Conservation (phyloP, 2,113 vertebrate genomes). For the Azemiops feae region DNA sequence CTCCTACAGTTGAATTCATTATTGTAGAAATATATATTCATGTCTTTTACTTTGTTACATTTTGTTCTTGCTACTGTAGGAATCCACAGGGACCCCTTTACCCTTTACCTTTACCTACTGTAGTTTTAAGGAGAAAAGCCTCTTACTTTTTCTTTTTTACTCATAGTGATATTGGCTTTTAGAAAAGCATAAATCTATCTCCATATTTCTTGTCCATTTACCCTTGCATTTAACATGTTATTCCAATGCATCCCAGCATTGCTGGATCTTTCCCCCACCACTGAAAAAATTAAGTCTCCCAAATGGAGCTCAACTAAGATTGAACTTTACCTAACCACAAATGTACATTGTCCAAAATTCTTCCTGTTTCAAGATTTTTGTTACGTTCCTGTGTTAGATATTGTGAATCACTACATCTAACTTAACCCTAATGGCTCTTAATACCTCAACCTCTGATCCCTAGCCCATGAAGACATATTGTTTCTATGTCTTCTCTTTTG, state of each 20-base stretch:
- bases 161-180: neutral
- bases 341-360: neutral
- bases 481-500: neutral
- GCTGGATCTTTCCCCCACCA: neutral
- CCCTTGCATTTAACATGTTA: neutral
- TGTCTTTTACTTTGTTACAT: neutral
- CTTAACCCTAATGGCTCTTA: neutral
- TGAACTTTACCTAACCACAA: neutral
- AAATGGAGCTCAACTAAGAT: neutral
- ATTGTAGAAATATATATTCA: neutral
- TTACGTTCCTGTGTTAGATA: neutral
- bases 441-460: neutral
- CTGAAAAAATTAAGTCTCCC: neutral
- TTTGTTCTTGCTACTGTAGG: neutral
- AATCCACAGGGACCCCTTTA: too few species aligned
- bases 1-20: neutral
- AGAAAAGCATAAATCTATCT: neutral
- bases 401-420: neutral
- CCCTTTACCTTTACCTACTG: neutral
- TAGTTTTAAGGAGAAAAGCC: neutral
- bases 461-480: neutral
- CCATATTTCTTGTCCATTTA: neutral
- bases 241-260: neutral
- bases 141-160: neutral
- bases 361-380: neutral